These are phyloP conservation scores for Helleia helle DNA, from an alignment of 2,888 invertebrate genomes.

Conservation along the genomic window DNA sequence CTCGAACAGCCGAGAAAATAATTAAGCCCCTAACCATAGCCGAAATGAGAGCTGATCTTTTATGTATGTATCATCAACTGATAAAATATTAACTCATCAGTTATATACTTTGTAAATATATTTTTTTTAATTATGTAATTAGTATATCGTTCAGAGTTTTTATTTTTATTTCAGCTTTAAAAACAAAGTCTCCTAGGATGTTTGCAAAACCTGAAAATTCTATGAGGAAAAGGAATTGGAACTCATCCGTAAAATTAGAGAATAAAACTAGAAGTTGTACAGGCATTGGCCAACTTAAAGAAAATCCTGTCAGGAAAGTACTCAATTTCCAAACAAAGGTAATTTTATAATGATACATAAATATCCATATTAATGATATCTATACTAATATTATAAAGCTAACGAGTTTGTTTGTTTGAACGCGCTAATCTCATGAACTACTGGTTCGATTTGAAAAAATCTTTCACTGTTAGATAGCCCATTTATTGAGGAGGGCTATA, in stretches of 20 bases:
- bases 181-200: slow-evolving; percentile 30
- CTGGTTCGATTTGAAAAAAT: no score
- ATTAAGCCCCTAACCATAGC: slow-evolving; percentile 46
- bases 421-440: no score
- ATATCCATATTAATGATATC: neutral
- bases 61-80: no score
- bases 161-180: slow-evolving; percentile 35
- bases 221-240: slow-evolving; percentile 48
- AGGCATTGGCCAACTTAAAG: slow-evolving; percentile 36
- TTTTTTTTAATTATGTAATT: neutral
- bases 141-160: neutral
- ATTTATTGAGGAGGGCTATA: no score
- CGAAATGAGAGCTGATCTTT: slow-evolving; percentile 41
- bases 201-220: slow-evolving; percentile 26
- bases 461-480: no score
- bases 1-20: slow-evolving; percentile 37
- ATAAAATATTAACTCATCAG: no score
- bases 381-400: no score
- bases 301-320: slow-evolving; percentile 50
- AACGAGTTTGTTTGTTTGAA: no score
- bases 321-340: slow-evolving; percentile 48
- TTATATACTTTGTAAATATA: no score
- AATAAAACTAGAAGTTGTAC: slow-evolving; percentile 42
- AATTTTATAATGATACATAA: slow-evolving; percentile 14
- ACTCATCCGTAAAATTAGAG: slow-evolving; percentile 52